Base-by-base conservation (phyloP, 2,797 vertebrate genomes). In the Lepidocolaptes lacrymiger region DNA sequence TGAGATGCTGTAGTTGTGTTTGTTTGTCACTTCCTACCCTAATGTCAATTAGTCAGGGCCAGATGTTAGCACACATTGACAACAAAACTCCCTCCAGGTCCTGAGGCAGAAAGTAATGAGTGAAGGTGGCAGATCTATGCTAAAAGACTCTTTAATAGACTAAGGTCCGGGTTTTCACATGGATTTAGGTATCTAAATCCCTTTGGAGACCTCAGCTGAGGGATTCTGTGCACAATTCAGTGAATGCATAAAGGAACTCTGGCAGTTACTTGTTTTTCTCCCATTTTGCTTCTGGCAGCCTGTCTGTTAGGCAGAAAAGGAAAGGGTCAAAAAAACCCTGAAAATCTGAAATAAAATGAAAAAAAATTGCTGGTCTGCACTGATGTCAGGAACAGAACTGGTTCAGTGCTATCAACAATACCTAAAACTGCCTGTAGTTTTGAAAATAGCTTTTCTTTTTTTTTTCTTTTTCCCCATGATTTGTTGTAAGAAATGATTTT, bases 41-140 rank as follows among this genome's bases (percentile, higher is more conserved):
- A 88, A 91, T 88, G 81, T 91, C 87, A 91, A 82, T 96, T 95
- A 90, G 63, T 95, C 80, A 91, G 59, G 90, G 69, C 77, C 90
- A 93, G 85, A 95, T 95, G 62, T 94, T 93, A 93, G 66, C 51
- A 88, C 43, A 84, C 83, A 81, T 78, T 72, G 88, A 84, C 73
- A 90, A 71, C 81, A 94, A 92, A 22, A 46, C 44, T 92, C 72
- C 68, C 79, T 89, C 44, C 78, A 93, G 52, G 36, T 92, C 82
- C 89, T 44, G 52, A 69, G 72, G 64, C 75, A 83, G 72, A 76
- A 95, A 91, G 78, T 88, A 91, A 93, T 89, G 89, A 96, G 68
- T 63, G 32, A 62, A 79, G 48, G 87, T 64, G 78, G 52, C 37
- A 91, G 34, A 92, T 82, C 58, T 87, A n/a, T 83, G 75, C 36